phyloP scores from a whole-genome alignment of 2,113 vertebrate genomes.

The Paraplagusia blochii region DNA sequence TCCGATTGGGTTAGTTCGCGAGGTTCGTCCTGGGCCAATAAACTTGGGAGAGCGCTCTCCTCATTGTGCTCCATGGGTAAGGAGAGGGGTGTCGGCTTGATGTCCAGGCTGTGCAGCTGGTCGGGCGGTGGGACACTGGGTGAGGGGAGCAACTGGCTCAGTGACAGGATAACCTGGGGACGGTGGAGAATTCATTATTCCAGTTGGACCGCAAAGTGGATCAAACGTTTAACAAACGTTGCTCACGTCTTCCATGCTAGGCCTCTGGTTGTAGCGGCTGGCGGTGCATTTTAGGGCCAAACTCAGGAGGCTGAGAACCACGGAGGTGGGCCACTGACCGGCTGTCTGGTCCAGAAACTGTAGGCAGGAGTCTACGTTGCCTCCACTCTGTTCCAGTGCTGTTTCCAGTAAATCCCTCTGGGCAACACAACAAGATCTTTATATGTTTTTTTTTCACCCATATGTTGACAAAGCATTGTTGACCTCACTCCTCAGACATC shows the following conservation, averaged over 20 bases:
- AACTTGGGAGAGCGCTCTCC: conserved; percentile 15
- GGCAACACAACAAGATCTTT: not conserved
- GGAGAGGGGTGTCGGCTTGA: conserved; percentile 20
- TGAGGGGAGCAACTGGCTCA: conserved; percentile 54
- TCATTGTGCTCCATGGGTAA: conserved; percentile 73
- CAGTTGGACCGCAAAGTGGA: too few relatives aligned
- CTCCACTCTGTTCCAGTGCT: conserved; percentile 67
- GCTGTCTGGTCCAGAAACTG: conserved; percentile 66
- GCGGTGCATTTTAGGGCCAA: conserved; percentile 55
- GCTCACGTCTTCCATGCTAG: conserved; percentile 54
- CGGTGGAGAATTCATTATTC: not conserved
- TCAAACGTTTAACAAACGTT: not conserved
- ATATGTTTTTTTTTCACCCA: too few relatives aligned
- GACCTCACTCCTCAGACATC: too few relatives aligned
- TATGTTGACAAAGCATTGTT: too few relatives aligned
- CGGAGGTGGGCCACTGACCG: conserved; percentile 56
- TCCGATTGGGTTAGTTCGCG: conserved; percentile 73
- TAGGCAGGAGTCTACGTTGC: conserved; percentile 66
- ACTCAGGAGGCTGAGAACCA: conserved; percentile 62
- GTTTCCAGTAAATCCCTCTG: conserved; percentile 68
- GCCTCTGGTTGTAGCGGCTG: conserved; percentile 59
- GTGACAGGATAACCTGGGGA: conserved; percentile 56
- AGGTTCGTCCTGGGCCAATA: conserved; percentile 11
- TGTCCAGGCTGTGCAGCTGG: conserved; percentile 58
- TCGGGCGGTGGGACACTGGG: conserved; percentile 52